phyloP scores from a whole-genome alignment of 1,140 invertebrate genomes.

The Paralvinella palmiformis region DNA sequence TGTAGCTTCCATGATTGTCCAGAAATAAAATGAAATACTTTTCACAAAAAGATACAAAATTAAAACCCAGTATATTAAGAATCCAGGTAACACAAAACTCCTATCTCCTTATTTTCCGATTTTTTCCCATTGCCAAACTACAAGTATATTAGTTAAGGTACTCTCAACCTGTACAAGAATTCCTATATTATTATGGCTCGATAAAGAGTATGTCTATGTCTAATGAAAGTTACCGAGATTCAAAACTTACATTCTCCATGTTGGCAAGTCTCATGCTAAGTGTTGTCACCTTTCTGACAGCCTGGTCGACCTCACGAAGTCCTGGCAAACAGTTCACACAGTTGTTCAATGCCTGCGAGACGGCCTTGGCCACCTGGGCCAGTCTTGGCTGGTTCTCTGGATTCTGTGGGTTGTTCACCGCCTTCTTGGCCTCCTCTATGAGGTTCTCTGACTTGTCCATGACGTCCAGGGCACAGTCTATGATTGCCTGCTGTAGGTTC shows the following conservation, averaged over 20 bases:
- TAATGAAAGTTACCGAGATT: too few species aligned
- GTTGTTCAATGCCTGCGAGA: conserved; percentile 53
- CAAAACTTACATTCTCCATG: not conserved
- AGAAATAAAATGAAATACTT: too few species aligned
- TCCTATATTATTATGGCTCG: too few species aligned
- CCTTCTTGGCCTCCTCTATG: conserved; percentile 69
- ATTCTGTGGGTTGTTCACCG: conserved; percentile 56
- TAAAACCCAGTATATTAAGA: too few species aligned
- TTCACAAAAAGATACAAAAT: too few species aligned
- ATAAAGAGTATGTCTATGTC: too few species aligned
- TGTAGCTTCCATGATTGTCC: too few species aligned
- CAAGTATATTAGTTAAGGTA: too few species aligned
- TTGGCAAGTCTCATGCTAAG: conserved; percentile 12
- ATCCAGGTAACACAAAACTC: too few species aligned
- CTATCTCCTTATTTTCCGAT: too few species aligned
- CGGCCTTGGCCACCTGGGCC: conserved; percentile 44
- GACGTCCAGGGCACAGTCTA: conserved; percentile 64
- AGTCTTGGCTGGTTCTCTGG: conserved; percentile 19
- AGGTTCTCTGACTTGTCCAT: conserved; percentile 67
- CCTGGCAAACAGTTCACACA: conserved; percentile 77
- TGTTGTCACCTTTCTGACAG: conserved; percentile 69
- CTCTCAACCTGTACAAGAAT: too few species aligned
- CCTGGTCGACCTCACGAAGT: conserved; percentile 80
- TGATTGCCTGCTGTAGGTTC: conserved; percentile 56
- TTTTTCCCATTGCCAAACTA: too few species aligned